Conservation (phyloP, 2,113 vertebrate species). For the Xenopus tropicalis region UCB_Xtro_10.0 CM004447.2:68140001-68140500, state of each 20-base stretch:
- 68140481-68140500: no score
- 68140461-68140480: no score
- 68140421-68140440: no score
- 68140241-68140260: slow-evolving; percentile 97
- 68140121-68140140: slow-evolving; percentile 98
- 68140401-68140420: no score
- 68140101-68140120: slow-evolving; percentile 67
- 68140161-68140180: slow-evolving; percentile 98
- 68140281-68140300: slow-evolving; percentile 98
- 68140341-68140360: not conserved
- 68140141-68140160: slow-evolving; percentile 99
- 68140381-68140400: no score
- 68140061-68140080: slow-evolving; percentile 19
- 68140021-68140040: slow-evolving; percentile 35
- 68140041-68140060: slow-evolving; percentile 14
- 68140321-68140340: slow-evolving; percentile 1
- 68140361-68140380: not conserved
- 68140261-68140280: slow-evolving; percentile 93
- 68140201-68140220: slow-evolving; percentile 97
- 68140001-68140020: slow-evolving; percentile 31
- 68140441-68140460: no score
- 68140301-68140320: slow-evolving; percentile 46
- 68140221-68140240: slow-evolving; percentile 99
- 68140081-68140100: slow-evolving; percentile 1
- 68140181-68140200: slow-evolving; percentile 96